Conservation (phyloP, 2,888 invertebrate genomes). For the Morpho helenor region DNA sequence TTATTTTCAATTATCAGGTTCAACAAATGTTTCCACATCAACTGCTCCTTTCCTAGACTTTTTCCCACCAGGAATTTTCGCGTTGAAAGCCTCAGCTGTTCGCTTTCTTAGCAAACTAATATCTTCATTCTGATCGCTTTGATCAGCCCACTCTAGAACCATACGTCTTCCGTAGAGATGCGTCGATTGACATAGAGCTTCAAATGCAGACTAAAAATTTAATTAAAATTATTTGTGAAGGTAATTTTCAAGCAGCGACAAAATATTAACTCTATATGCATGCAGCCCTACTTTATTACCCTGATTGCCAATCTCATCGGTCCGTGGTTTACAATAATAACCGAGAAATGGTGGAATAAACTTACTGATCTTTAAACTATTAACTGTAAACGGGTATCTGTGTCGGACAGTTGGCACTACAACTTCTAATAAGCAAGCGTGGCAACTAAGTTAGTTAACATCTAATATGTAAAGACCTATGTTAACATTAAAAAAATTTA, state of each 20-base stretch:
- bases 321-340: no score
- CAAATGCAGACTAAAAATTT: slow-evolving; percentile 89
- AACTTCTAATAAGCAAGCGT: no score
- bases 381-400: no score
- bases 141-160: slow-evolving; percentile 96
- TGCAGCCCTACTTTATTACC: not conserved
- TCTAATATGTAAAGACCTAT: no score
- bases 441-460: no score
- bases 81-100: slow-evolving; percentile 82
- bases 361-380: no score
- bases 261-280: not conserved
- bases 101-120: slow-evolving; percentile 90
- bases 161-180: slow-evolving; percentile 98
- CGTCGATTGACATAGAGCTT: slow-evolving; percentile 95
- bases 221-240: not conserved
- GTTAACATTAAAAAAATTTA: no score
- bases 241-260: not conserved
- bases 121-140: slow-evolving; percentile 82
- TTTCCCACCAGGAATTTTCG: slow-evolving; percentile 63
- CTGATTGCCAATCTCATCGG: no score
- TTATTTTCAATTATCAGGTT: slow-evolving; percentile 39
- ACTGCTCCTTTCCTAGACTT: slow-evolving; percentile 68
- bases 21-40: slow-evolving; percentile 66
- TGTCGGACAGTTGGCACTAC: no score
- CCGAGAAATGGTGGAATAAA: no score